Base-by-base conservation (phyloP, 2,888 invertebrate species). In the Iphiclides podalirius region DNA sequence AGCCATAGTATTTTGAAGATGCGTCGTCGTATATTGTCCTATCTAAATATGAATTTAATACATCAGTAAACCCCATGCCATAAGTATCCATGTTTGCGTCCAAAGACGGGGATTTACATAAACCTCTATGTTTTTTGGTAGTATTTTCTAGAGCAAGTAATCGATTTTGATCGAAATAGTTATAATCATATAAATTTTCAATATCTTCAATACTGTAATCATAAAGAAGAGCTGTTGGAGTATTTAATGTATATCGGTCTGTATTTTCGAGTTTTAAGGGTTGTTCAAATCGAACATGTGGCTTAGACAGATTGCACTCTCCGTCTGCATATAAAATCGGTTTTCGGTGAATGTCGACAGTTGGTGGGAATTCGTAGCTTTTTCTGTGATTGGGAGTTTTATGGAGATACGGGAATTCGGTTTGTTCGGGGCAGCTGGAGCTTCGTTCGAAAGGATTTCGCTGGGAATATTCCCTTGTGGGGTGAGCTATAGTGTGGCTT, bases 1-100 rank as follows among this genome's bases (percentile, higher is more conserved):
- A 90, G n/a, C 89, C 87, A 59, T 89, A 89, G 64, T 88, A 89
- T 54, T 85, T 74, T 31, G 66, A 61, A 20, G 47, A 35, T 9
- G 41, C 54, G 35, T 65, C 67, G 26, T 68, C 65, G 31, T 53
- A 57, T 60, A 52, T 39, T 1, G 37, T 38, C 2, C 33, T 38
- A 14, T 49, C 43, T 6, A 33, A 12, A n/a, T n/a, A n/a, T n/a
- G n/a, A n/a, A n/a, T n/a, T n/a, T n/a, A n/a, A n/a, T n/a, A n/a
- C n/a, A n/a, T n/a, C n/a, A 17, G 15, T 12, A 20, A 39, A 39
- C 28, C 14, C 20, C 1, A 8, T 13, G 14, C 38, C 16, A 15
- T 43, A 35, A 7, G 17, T 6, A 31, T 48, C 38, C 12, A 33
- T 33, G 13, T 52, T 37, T 20, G 34, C 40, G 8, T 47, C 40